Evolutionary conservation across 2,797 vertebrate genomes (phyloP), one percentile per base, ranked within the genome.

Genomic region (Morus bassanus): DNA sequence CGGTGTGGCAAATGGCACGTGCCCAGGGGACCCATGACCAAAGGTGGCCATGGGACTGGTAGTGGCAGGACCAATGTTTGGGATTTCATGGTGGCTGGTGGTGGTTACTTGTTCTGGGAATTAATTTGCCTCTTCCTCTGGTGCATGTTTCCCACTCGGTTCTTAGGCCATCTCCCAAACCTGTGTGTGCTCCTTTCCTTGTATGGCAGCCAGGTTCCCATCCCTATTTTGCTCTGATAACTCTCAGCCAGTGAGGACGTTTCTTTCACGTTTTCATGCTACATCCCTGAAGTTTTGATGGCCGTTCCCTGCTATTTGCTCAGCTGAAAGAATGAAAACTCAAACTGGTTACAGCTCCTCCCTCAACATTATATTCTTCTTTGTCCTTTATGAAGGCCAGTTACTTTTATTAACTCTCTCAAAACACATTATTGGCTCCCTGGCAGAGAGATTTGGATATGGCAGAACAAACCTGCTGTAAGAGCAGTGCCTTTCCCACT

Each of bases 351-450:
- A 45, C 72, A 60, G 43, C 63, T 94, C 30, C 33, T 21, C 46
- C 28, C 30, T 18, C 21, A 8, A 4, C 37, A 8, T 72, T 31
- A 16, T 45, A 51, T 43, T 89, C 28, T 63, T 60, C 15, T 39
- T 81, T 94, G 82, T 48, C 56, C 43, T 91, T 84, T 95, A 79
- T 89, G 90, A 56, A 91, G 25, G 25, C 68, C 9, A 91, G 57
- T 84, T 80, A 25, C 82, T 95, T 95, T 63, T 85, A 96, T 90
- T 95, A 96, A 83, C 69, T 91, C 75, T 81, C 92, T 85, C 37
- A 39, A 60, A 57, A 31, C 60, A 54, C 45, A 13, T 89, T 73
- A 77, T 60, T 27, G 5, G n/a, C 39, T 80, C 46, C 86, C 57
- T 33, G 46, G 28, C 70, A 78, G 57, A 41, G 61, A 50, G 54